A percentile compares a stretch with the other conserved stretches of the same genome.
These are phyloP conservation scores for Helicoverpa zea DNA, from an alignment of 1,140 invertebrate genomes.

Conservation along the genomic window DNA sequence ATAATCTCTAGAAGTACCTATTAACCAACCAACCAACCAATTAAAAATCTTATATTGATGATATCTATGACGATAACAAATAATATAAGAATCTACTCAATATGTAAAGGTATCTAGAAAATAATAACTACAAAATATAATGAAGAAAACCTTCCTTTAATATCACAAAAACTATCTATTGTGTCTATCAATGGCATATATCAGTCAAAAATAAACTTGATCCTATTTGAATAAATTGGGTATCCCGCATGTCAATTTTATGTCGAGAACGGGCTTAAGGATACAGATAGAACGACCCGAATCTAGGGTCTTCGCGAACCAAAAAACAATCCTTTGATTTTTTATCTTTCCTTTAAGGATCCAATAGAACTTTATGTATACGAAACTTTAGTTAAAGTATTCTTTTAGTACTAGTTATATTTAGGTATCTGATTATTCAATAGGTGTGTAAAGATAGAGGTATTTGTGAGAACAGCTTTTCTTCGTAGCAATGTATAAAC, in stretches of 20 bases:
- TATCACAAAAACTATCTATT: neutral
- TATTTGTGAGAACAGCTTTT: neutral
- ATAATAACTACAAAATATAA: no score
- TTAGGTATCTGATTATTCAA: no score
- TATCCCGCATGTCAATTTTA: conserved; percentile 45
- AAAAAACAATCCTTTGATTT: conserved; percentile 30
- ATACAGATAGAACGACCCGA: conserved; percentile 38
- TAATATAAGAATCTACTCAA: no score
- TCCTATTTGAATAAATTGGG: conserved; percentile 45
- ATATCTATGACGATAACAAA: no score
- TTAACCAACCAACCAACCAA: no score
- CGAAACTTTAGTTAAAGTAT: neutral
- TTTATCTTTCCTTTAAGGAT: conserved; percentile 17
- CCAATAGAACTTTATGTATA: neutral
- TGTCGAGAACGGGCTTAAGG: conserved; percentile 40
- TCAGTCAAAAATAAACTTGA: conserved; percentile 38
- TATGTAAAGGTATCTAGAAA: no score
- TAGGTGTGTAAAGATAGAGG: neutral
- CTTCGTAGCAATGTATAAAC: neutral
- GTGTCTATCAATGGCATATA: neutral
- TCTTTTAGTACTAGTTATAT: no score
- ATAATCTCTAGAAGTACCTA: no score
- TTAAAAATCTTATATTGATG: no score
- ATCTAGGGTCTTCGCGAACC: conserved; percentile 23
- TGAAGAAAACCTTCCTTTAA: neutral